Evolutionary conservation across 2,797 vertebrate species (phyloP).

Genomic region (Pangasius sanitwongsei): DNA sequence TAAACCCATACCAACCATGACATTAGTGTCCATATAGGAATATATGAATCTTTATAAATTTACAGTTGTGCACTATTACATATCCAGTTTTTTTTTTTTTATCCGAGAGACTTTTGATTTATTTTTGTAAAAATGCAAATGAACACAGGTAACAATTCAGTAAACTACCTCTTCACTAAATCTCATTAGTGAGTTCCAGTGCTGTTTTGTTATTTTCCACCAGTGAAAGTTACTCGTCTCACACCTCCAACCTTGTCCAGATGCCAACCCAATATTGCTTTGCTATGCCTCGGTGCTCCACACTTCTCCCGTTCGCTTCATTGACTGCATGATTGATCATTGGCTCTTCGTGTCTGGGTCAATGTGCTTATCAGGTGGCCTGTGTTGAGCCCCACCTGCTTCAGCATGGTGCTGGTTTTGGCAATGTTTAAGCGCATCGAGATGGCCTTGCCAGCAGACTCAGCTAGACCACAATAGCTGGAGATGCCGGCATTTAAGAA

Average conservation of each 20-base stretch:
- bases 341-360: constrained; percentile 50
- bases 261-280: constrained; percentile 54
- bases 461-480: constrained; percentile 39
- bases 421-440: constrained; percentile 32
- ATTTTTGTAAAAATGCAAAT: neutral
- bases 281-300: constrained; percentile 46
- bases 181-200: constrained; percentile 28
- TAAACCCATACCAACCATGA: neutral
- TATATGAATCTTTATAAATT: neutral
- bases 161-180: constrained; percentile 24
- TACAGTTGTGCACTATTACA: neutral
- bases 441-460: constrained; percentile 34
- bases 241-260: constrained; percentile 39
- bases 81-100: neutral
- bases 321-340: constrained; percentile 54
- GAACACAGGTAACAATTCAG: constrained; percentile 21
- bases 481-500: constrained; percentile 35
- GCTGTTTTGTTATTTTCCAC: constrained; percentile 29
- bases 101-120: neutral
- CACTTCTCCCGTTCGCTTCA: constrained; percentile 46
- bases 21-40: neutral
- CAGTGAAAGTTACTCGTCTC: constrained; percentile 34
- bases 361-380: constrained; percentile 57
- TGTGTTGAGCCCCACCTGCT: constrained; percentile 52
- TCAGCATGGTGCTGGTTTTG: constrained; percentile 41